Evolutionary conservation across 2,888 invertebrate species (phyloP), one percentile per base, ranked within the genome.

Genomic region (Ischnus inquisitorius): DNA sequence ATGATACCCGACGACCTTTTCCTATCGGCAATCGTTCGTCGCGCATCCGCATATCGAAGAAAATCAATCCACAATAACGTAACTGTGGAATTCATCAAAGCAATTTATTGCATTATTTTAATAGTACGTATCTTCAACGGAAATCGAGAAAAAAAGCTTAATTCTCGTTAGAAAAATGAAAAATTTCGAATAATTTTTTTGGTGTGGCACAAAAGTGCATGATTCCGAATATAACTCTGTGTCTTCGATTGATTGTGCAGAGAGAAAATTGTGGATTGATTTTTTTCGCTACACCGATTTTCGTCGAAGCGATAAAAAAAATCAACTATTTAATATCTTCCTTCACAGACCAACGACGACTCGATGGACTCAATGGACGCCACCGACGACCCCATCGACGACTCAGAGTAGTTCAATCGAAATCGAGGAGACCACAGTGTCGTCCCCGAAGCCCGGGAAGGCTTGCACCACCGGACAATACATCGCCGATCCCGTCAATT

Each of bases 401-500:
- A 94, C 94, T 0, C 94, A 94, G 91, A 94, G 94, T 0, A 94
- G 94, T 89, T 95, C 94, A 94, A 92, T 90, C 72, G 93, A 94
- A 0, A 88, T 93, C 3, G 89, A 93, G n/a, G 89, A 89, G 28
- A 88, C 91, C 10, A 69, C 80, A 0, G 85, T 79, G 92, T 91
- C 74, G 93, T 94, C 87, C 93, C 94, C 86, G 68, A 85, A 84
- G 2, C 57, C 84, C 43, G 91, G 89, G 10, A 83, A 46, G 0
- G 87, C 92, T 1, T 95, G 95, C 80, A 90, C 89, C 72, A 88
- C 92, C 1, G 95, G 95, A 0, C 93, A 94, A 84, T 95, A 95
- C 94, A 86, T 89, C 64, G 94, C 96, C 0, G 96, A 97, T 81
- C 95, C 95, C 0, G 93, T 93, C 0, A 96, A 97, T 89, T 98